Conservation (phyloP, 2,797 vertebrate species). For the Morelia viridis region DNA sequence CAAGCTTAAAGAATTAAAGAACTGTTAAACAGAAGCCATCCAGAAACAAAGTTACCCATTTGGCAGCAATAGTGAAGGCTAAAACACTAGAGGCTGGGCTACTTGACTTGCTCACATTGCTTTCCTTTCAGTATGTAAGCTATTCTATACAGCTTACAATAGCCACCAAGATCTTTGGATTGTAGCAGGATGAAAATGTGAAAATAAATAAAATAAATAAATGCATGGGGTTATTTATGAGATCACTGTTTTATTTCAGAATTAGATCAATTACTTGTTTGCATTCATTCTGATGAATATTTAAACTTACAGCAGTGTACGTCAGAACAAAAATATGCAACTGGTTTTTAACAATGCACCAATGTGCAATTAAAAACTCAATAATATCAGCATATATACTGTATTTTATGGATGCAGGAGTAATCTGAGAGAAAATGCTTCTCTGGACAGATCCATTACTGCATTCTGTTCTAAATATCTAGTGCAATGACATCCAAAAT, state of each 20-base stretch:
- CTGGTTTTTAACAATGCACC: slow-evolving; percentile 45
- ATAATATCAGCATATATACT: slow-evolving; percentile 52
- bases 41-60: background rate
- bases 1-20: background rate
- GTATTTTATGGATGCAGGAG: slow-evolving; percentile 38
- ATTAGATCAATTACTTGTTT: background rate
- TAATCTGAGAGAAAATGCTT: slow-evolving; percentile 40
- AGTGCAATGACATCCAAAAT: slow-evolving; percentile 21
- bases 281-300: background rate
- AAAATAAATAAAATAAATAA: too few relatives aligned
- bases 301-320: background rate
- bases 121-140: background rate
- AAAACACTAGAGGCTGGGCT: background rate
- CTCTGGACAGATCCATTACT: background rate
- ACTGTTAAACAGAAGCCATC: background rate
- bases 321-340: slow-evolving; percentile 43
- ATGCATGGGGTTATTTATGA: background rate
- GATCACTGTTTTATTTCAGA: background rate
- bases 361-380: slow-evolving; percentile 42
- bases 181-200: too few relatives aligned
- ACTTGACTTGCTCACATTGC: background rate
- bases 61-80: background rate
- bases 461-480: slow-evolving; percentile 10
- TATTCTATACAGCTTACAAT: background rate
- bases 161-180: too few relatives aligned